Evolutionary conservation across 1,140 invertebrate species (phyloP).

Genomic region (Ridgeia piscesae): DNA sequence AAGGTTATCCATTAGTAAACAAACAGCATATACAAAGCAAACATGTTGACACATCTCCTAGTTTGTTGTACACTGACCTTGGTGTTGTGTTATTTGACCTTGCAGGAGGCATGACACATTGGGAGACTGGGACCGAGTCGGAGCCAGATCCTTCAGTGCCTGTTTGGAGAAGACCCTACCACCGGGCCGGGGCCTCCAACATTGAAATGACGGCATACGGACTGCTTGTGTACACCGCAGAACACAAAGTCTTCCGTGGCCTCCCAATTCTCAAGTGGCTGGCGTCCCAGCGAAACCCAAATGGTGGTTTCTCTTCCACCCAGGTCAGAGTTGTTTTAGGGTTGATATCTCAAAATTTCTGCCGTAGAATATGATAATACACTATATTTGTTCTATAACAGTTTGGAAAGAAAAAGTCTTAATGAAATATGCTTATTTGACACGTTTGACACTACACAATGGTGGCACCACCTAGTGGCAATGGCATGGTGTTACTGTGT

Average conservation of each 20-base stretch:
- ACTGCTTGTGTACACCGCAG: constrained; percentile 14
- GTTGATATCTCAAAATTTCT: too few species aligned
- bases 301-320: too few species aligned
- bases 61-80: constrained; percentile 16
- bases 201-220: constrained; percentile 27
- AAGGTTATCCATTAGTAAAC: background rate
- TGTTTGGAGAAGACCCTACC: constrained; percentile 22
- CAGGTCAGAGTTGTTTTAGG: constrained; percentile 41
- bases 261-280: constrained; percentile 80
- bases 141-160: constrained; percentile 20
- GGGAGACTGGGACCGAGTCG: constrained; percentile 59
- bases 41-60: too few species aligned
- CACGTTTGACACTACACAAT: too few species aligned
- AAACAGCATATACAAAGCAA: background rate
- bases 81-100: too few species aligned
- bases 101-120: constrained; percentile 71
- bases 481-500: too few species aligned
- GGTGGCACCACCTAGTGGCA: too few species aligned
- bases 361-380: too few species aligned
- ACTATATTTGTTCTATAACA: too few species aligned
- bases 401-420: too few species aligned
- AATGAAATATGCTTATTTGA: too few species aligned
- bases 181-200: constrained; percentile 14
- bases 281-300: constrained; percentile 72
- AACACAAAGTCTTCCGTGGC: constrained; percentile 46